Base-by-base conservation (phyloP, 2,113 vertebrate genomes). In the Cavia porcellus region DNA sequence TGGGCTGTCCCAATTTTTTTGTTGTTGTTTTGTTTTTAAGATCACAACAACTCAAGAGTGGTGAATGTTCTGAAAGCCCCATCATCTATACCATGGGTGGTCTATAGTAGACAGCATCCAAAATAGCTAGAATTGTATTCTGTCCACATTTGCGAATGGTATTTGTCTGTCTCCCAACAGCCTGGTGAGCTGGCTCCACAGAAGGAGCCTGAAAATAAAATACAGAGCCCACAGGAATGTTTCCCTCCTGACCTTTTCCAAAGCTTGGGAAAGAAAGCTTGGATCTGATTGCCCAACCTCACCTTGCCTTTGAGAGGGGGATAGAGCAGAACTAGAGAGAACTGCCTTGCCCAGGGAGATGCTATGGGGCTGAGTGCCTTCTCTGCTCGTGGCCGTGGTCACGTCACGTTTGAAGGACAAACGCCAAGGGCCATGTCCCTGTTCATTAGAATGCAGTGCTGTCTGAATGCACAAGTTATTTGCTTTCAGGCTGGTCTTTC, bases 181-280 rank as follows among this genome's bases (percentile, higher is more conserved):
- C 68, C 75, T 93, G 81, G 30, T 64, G 59, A 92, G n/a, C 20
- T 17, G 20, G 66, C 42, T 62, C 86, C 90, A 45, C 10, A 17
- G 70, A 85, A 61, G 30, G 79, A 38, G 42, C 38, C 50, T 82
- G n/a, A 89, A 93, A 72, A 86, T 52, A 86, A 85, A 89, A n/a
- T 5, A 68, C 50, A 7, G 55, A 80, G 74, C 89, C 92, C 81
- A 95, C 93, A 97, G 75, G 81, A 95, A 94, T 82, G 93, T 61
- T 45, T 38, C 24, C 85, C 42, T 89, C 47, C 1, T 57, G 80
- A 90, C 50, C 85, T 57, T 92, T 82, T 47, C 86, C 72, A 88
- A 92, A 59, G 75, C 14, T 30, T 38, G 42, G 84, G 85, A 72
- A 68, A 92, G 52, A 85, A 10, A 92, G 25, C 84, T 62, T 66